These are phyloP conservation scores for Phalacrocorax carbo DNA, from an alignment of 2,113 vertebrate species.

Conservation along the genomic window DNA sequence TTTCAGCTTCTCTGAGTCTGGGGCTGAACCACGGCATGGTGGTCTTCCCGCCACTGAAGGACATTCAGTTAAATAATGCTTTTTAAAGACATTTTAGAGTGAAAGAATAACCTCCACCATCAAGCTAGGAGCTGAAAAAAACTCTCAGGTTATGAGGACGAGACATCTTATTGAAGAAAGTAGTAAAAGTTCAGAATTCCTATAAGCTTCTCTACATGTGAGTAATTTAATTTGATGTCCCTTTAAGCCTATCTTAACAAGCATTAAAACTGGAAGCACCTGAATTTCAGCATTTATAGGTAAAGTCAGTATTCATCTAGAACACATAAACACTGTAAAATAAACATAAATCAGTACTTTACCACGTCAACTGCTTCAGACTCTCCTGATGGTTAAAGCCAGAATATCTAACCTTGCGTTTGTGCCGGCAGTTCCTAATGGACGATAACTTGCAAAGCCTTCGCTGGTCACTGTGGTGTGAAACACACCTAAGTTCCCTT, in stretches of 20 bases:
- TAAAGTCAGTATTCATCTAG: not conserved
- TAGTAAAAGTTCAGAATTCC: not conserved
- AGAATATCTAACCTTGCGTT: not conserved
- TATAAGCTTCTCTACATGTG: not conserved
- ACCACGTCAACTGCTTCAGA: not conserved
- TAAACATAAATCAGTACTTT: not conserved
- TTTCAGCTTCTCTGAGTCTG: not conserved
- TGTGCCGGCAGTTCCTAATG: not conserved
- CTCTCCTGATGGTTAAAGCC: not conserved
- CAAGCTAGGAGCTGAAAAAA: not conserved
- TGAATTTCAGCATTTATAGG: constrained; percentile 7
- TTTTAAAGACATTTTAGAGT: not conserved
- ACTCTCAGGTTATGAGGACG: not conserved
- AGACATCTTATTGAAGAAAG: not conserved
- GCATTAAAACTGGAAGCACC: not conserved
- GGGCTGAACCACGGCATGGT: not conserved
- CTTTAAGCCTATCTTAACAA: not conserved
- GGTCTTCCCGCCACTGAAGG: not conserved
- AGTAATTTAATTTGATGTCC: constrained; percentile 19
- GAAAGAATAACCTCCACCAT: not conserved
- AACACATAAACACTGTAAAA: not conserved
- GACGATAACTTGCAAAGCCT: not conserved
- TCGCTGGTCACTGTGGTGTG: not conserved
- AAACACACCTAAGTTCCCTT: not conserved
- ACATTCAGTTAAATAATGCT: not conserved